Percentiles rank a stretch among this genome's conserved stretches.
These are phyloP conservation scores for Phengaris alcon DNA, from an alignment of 2,888 invertebrate species.

Conservation along the genomic window DNA sequence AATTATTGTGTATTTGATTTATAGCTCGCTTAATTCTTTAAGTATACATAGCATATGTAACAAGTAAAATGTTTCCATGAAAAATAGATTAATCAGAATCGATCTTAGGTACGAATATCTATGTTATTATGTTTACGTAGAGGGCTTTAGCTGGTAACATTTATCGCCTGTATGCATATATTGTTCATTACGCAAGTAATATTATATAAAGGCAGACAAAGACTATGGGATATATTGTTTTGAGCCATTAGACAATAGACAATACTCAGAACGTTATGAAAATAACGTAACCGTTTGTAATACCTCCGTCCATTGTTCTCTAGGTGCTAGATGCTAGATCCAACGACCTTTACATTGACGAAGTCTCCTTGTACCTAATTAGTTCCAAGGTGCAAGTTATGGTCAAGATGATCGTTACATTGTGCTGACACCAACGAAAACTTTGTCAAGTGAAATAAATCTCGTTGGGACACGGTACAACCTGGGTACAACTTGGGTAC, in stretches of 20 bases:
- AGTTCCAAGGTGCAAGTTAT: neutral
- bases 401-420: neutral
- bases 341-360: constrained; percentile 8
- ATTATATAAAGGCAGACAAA: neutral
- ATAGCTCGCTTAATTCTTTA: neutral
- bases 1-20: neutral
- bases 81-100: neutral
- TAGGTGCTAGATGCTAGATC: neutral
- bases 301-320: constrained; percentile 12
- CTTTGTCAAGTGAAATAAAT: no score
- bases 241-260: constrained; percentile 18
- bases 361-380: constrained; percentile 2
- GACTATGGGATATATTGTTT: constrained; percentile 12
- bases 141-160: neutral
- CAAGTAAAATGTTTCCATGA: neutral
- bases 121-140: neutral
- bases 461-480: no score
- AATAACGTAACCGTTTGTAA: constrained; percentile 14
- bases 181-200: neutral
- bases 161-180: neutral
- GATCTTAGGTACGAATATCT: neutral
- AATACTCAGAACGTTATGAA: constrained; percentile 7
- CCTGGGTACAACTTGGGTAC: no score
- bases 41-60: neutral
- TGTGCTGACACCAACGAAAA: neutral